A percentile compares a stretch with the other conserved stretches of the same genome.
phyloP scores from a whole-genome alignment of 2,888 invertebrate genomes.

The Callyntrura guangdongensis region DNA sequence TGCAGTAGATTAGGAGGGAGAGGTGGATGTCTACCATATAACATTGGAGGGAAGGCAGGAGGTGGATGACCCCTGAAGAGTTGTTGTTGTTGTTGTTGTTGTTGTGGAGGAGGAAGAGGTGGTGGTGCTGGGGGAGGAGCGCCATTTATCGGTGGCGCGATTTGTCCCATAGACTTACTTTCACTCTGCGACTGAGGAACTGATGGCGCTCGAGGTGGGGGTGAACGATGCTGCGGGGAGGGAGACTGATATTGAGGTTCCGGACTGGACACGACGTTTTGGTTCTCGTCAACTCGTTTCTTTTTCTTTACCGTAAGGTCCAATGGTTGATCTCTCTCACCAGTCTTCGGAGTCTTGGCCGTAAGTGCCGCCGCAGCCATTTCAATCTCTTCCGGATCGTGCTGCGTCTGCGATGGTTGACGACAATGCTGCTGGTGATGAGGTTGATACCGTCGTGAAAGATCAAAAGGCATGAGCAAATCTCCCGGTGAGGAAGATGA shows the following conservation, averaged over 20 bases:
- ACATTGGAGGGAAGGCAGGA: slow-evolving; percentile 50
- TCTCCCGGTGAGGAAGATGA: slow-evolving; percentile 65
- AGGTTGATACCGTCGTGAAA: slow-evolving; percentile 78
- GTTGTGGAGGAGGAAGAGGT: slow-evolving; percentile 86
- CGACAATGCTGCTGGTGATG: slow-evolving; percentile 1
- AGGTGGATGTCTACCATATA: slow-evolving; percentile 80
- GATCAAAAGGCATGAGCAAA: slow-evolving; percentile 83
- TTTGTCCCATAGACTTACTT: slow-evolving; percentile 44
- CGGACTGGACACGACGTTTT: slow-evolving; percentile 90
- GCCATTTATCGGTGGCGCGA: slow-evolving; percentile 86
- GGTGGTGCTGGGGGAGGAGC: slow-evolving; percentile 87
- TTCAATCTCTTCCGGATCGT: slow-evolving; percentile 69
- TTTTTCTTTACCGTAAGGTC: slow-evolving; percentile 95
- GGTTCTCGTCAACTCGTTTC: slow-evolving; percentile 93
- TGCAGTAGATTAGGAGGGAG: slow-evolving; percentile 61
- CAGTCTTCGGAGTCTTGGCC: slow-evolving; percentile 64
- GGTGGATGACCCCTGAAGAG: slow-evolving; percentile 86
- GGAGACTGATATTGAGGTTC: slow-evolving; percentile 85
- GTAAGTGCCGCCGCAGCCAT: slow-evolving; percentile 55
- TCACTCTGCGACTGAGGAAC: slow-evolving; percentile 23
- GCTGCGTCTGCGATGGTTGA: neutral
- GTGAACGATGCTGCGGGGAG: slow-evolving; percentile 88
- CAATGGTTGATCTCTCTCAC: slow-evolving; percentile 91
- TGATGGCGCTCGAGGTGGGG: slow-evolving; percentile 86
- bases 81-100: slow-evolving; percentile 87